Conservation (phyloP, 2,113 vertebrate genomes). For the Stictonetta naevosa region DNA sequence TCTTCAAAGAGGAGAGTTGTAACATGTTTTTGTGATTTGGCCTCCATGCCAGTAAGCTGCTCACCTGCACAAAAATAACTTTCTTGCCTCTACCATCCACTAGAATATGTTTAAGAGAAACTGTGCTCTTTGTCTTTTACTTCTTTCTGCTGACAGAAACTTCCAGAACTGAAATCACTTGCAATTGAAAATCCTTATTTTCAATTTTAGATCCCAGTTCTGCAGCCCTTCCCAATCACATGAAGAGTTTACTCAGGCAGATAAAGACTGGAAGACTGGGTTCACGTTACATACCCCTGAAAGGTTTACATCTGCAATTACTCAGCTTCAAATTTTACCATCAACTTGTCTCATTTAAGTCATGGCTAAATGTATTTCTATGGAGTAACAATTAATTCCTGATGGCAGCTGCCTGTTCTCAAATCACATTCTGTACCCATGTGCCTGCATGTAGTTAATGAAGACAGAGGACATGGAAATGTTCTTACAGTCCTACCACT, state of each 20-base stretch:
- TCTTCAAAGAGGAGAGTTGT: neutral
- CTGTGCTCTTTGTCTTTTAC: neutral
- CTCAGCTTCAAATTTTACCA: neutral
- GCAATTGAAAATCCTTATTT: neutral
- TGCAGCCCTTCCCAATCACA: neutral
- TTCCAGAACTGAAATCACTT: neutral
- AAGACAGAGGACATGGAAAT: neutral
- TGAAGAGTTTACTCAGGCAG: neutral
- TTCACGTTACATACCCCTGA: neutral
- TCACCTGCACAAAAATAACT: neutral
- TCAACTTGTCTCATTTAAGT: neutral
- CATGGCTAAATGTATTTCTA: slow-evolving; percentile 12
- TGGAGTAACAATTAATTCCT: neutral
- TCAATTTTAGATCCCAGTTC: neutral
- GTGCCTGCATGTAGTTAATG: slow-evolving; percentile 17
- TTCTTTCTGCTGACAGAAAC: neutral
- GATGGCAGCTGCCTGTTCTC: slow-evolving; percentile 3
- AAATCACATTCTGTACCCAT: slow-evolving; percentile 27
- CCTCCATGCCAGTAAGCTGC: neutral
- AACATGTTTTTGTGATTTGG: neutral
- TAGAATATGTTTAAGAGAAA: neutral
- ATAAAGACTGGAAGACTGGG: neutral
- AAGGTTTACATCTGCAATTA: neutral
- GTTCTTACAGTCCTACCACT: neutral
- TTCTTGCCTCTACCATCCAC: neutral